phyloP scores from a whole-genome alignment of 2,797 vertebrate species.

The Aythya fuligula region DNA sequence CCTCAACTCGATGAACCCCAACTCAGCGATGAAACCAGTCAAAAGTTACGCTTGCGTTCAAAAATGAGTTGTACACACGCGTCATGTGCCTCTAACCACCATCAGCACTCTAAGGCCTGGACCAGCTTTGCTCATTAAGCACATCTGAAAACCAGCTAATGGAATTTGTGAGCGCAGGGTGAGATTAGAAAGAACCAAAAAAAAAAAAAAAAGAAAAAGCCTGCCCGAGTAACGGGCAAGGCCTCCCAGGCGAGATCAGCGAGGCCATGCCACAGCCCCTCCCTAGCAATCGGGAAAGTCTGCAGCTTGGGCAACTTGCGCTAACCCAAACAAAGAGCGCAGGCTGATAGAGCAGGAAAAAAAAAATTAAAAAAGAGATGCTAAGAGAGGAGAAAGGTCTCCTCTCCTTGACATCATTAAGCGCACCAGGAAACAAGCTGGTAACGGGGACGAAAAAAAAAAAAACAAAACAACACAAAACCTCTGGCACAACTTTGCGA shows the following conservation, averaged over 20 bases:
- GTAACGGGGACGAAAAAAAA: neutral
- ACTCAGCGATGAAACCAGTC: neutral
- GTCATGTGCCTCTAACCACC: neutral
- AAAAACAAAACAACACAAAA: neutral
- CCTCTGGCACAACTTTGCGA: neutral
- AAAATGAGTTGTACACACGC: neutral
- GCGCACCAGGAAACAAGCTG: neutral
- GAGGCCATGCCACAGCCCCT: conserved; percentile 12
- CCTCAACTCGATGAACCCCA: neutral
- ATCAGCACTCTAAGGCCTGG: neutral
- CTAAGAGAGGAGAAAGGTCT: neutral
- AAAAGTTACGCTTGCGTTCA: neutral
- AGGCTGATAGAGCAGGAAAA: neutral
- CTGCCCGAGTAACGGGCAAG: neutral
- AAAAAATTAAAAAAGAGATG: neutral
- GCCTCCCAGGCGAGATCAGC: neutral
- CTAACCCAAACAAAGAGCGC: conserved; percentile 53
- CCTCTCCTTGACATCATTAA: neutral
- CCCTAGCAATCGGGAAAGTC: neutral
- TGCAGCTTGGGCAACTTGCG: neutral
- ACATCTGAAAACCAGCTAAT: neutral
- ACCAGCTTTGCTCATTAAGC: neutral
- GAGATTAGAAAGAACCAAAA: neutral
- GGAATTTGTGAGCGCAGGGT: neutral
- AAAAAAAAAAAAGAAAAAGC: neutral